phyloP scores from a whole-genome alignment of 2,113 vertebrate genomes.

The Lepidothrix coronata region DNA sequence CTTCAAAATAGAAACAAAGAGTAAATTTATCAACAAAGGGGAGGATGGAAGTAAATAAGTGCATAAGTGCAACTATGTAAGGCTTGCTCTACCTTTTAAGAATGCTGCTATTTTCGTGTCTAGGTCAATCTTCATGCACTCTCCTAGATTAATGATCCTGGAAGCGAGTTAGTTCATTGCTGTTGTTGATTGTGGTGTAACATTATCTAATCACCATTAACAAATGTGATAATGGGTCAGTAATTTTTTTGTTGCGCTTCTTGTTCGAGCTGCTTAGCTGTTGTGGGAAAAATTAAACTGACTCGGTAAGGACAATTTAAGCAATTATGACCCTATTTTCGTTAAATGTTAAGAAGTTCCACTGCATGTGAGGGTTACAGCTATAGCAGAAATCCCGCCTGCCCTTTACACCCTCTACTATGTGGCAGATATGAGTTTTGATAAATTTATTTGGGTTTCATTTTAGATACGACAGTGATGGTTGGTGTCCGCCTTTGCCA shows the following conservation, averaged over 20 bases:
- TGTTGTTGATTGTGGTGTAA: constrained; percentile 27
- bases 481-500: constrained; percentile 92
- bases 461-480: constrained; percentile 93
- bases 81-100: constrained; percentile 32
- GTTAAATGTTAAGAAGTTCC: neutral
- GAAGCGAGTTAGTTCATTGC: neutral
- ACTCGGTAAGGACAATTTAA: neutral
- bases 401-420: neutral
- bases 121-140: neutral
- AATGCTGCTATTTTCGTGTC: neutral
- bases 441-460: neutral
- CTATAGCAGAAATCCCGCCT: neutral
- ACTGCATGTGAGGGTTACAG: neutral
- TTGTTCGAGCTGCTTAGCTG: neutral
- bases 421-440: neutral
- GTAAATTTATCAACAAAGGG: neutral
- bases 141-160: neutral
- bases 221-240: neutral
- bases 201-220: constrained; percentile 31
- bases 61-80: neutral
- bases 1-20: neutral
- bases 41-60: neutral
- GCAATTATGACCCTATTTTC: neutral
- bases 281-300: neutral
- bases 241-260: neutral